Base-by-base conservation (phyloP, 2,888 invertebrate species). In the Sesamia inferens region DNA sequence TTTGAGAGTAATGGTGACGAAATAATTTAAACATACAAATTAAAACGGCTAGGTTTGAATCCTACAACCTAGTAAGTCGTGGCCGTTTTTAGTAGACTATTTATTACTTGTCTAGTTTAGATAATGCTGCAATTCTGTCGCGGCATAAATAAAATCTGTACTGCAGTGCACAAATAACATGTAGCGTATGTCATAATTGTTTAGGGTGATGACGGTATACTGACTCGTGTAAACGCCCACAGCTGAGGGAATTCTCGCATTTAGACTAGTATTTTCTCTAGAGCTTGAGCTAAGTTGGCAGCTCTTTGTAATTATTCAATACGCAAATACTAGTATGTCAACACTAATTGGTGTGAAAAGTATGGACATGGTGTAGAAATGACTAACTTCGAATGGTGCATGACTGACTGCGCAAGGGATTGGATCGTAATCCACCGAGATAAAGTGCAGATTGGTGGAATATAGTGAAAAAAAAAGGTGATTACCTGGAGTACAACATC, bases 401-500 rank as follows among this genome's bases (percentile, higher is more conserved):
- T 31, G 31, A 31, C 22, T 22, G 13, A 13, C 22, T 22, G 13
- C 22, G 14, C 22, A 7, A 13, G 13, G 13, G 13, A 22, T 22
- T 55, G 6, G 13, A 22, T 22, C 55, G 6, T 6, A 22, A 55
- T 55, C 22, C 22, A 55, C 55, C 55, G 13, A 13, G 22, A 2
- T 2, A 22, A 22, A n/a, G 39, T 39, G 14, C 8, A 42, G n/a
- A 8, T 42, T 42, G 14, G 42, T 62, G 14, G n/a, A 62, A 62
- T 16, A 16, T 13, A 2, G 22, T 55, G 13, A 7, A 44, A 6
- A 11, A 66, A 39, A 22, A 14, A 8, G 24, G 39, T 62, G 79
- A 88, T 91, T 85, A 97, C 97, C 97, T 97, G 92, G 98, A 98
- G 96, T 98, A 98, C 97, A 98, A 97, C 98, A 98, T 98, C 98